These are phyloP conservation scores for Heliconius erato DNA, from an alignment of 2,888 invertebrate genomes.

Conservation along the genomic window DNA sequence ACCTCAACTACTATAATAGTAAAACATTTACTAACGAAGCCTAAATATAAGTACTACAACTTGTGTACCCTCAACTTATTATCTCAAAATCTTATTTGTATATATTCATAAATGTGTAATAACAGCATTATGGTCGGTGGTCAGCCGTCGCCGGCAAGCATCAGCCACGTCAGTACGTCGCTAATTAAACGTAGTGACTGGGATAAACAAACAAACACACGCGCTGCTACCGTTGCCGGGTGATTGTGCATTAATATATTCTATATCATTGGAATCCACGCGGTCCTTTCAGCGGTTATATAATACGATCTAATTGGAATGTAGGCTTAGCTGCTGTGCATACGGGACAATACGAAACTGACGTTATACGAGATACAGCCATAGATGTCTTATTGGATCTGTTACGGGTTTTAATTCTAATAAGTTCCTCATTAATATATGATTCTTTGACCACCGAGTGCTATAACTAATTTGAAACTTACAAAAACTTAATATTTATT, in stretches of 20 bases:
- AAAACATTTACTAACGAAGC: neutral
- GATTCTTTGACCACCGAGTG: too few relatives aligned
- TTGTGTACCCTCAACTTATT: neutral
- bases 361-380: neutral
- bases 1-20: too few relatives aligned
- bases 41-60: neutral
- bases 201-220: slow-evolving; percentile 67
- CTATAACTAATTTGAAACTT: neutral
- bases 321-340: slow-evolving; percentile 13
- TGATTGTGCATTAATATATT: slow-evolving; percentile 40
- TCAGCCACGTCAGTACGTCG: neutral
- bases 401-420: slow-evolving; percentile 1
- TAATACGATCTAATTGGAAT: slow-evolving; percentile 46
- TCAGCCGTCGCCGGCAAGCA: slow-evolving; percentile 41
- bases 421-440: neutral
- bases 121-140: neutral
- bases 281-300: slow-evolving; percentile 30
- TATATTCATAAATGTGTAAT: neutral
- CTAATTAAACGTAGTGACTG: slow-evolving; percentile 73
- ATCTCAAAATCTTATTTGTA: neutral
- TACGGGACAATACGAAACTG: neutral
- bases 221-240: slow-evolving; percentile 29
- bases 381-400: slow-evolving; percentile 8
- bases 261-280: slow-evolving; percentile 57
- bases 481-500: neutral